Conservation (phyloP, 2,888 invertebrate genomes). For the Bellardia pandia region DNA sequence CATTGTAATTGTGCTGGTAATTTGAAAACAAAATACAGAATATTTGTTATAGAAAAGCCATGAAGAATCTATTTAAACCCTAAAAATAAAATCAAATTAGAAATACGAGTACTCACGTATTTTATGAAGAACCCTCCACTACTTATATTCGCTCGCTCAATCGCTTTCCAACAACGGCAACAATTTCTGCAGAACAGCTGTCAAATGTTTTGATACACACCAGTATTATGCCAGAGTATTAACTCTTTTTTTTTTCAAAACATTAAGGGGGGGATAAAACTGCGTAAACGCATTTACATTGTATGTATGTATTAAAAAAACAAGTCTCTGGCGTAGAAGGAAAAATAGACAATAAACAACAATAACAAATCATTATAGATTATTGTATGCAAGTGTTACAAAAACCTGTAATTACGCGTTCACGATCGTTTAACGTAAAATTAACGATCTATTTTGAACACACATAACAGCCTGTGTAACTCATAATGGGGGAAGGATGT, state of each 20-base stretch:
- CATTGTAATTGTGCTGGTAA: neutral
- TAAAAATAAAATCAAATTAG: slow-evolving; percentile 70
- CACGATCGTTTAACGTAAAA: slow-evolving; percentile 71
- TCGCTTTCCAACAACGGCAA: slow-evolving; percentile 32
- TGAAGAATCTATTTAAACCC: slow-evolving; percentile 66
- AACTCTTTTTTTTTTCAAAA: slow-evolving; percentile 35
- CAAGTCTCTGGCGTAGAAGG: slow-evolving; percentile 1
- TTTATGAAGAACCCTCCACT: slow-evolving; percentile 45
- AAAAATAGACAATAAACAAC: slow-evolving; percentile 35
- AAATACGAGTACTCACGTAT: slow-evolving; percentile 67
- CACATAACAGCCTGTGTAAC: slow-evolving; percentile 30
- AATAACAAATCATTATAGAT: slow-evolving; percentile 62
- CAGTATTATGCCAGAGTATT: slow-evolving; percentile 12
- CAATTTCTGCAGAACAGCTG: slow-evolving; percentile 66
- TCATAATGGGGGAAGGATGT: slow-evolving; percentile 69
- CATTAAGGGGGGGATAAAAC: slow-evolving; percentile 43
- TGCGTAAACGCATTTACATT: slow-evolving; percentile 72
- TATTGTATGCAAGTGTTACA: slow-evolving; percentile 70
- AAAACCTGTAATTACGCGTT: slow-evolving; percentile 72
- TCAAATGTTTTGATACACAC: slow-evolving; percentile 62
- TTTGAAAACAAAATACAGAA: neutral
- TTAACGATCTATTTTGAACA: slow-evolving; percentile 53
- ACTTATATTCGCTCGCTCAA: slow-evolving; percentile 31
- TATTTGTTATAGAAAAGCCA: slow-evolving; percentile 41
- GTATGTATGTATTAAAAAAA: neutral